These are phyloP conservation scores for Zoanthus sansibaricus DNA, from an alignment of 92 coral and sea anemone genomes.

Conservation along the genomic window DNA sequence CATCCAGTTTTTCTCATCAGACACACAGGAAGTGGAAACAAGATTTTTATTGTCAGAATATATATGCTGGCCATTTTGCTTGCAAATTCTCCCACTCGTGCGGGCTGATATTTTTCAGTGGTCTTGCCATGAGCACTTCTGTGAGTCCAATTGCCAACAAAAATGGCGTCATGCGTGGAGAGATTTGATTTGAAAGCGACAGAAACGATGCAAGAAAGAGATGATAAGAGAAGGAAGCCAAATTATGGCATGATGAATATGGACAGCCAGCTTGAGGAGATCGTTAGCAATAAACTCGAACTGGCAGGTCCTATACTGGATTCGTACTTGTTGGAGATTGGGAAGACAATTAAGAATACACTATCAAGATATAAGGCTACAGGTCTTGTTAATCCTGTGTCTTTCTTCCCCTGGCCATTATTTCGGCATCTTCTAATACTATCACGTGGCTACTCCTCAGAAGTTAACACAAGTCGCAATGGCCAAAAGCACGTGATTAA, in stretches of 20 bases:
- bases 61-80: not conserved
- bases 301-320: slow-evolving; percentile 77
- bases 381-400: slow-evolving; percentile 68
- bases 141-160: not conserved
- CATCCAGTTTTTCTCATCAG: slow-evolving; percentile 37
- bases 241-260: slow-evolving; percentile 70
- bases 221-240: slow-evolving; percentile 49
- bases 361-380: slow-evolving; percentile 65
- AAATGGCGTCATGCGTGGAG: slow-evolving; percentile 1
- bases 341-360: slow-evolving; percentile 61
- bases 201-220: not conserved
- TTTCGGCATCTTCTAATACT: slow-evolving; percentile 61
- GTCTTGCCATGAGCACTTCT: not conserved
- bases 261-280: slow-evolving; percentile 67
- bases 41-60: too few species aligned
- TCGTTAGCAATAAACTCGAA: slow-evolving; percentile 75
- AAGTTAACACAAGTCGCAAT: slow-evolving; percentile 47
- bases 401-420: slow-evolving; percentile 66
- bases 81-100: not conserved
- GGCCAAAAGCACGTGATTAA: slow-evolving; percentile 49
- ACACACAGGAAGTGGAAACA: slow-evolving; percentile 1
- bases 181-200: not conserved
- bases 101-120: not conserved
- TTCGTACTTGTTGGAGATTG: slow-evolving; percentile 66
- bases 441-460: slow-evolving; percentile 47